Base-by-base conservation (phyloP, 2,888 invertebrate genomes). In the Eueremaeus valkanovi region DNA sequence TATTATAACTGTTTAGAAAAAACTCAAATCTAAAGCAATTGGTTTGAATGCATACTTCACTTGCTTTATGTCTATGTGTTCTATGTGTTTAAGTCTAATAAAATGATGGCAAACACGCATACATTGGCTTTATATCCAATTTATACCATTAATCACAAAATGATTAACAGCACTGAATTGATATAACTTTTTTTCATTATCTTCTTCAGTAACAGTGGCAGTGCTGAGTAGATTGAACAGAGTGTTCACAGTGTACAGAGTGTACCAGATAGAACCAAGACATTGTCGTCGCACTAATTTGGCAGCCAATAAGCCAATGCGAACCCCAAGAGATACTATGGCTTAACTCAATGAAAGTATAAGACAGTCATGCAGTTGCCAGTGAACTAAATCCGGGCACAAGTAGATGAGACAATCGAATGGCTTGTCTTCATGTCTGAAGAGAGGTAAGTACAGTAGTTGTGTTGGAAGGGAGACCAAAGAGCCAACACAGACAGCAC, bases 61-160 rank as follows among this genome's bases (percentile, higher is more conserved):
- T n/a, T n/a, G n/a, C n/a, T n/a, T n/a, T n/a, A n/a, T n/a, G n/a
- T n/a, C n/a, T n/a, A n/a, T n/a, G n/a, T n/a, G n/a, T n/a, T n/a
- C n/a, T n/a, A n/a, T n/a, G n/a, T n/a, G n/a, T n/a, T n/a, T n/a
- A n/a, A n/a, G n/a, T n/a, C n/a, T n/a, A n/a, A n/a, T n/a, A n/a
- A n/a, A n/a, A n/a, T n/a, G n/a, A n/a, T 40, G 40, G 11, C 11
- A 18, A 45, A 68, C 40, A 66, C 36, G n/a, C 66, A 40, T 68
- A 31, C 18, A 68, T 40, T 68, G 68, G 68, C 42, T 68, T 68
- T 40, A 68, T 68, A 40, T 68, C 9, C 68, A 68, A 68, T 68
- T 68, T 9, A 68, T 24, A 9, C 27, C 68, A 68, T 68, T 68
- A 68, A 68, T 68, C 68, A 68, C 42, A n/a, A 42, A 42, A 42